Conservation (phyloP, 2,113 vertebrate species). For the Trogon melanurus region DNA sequence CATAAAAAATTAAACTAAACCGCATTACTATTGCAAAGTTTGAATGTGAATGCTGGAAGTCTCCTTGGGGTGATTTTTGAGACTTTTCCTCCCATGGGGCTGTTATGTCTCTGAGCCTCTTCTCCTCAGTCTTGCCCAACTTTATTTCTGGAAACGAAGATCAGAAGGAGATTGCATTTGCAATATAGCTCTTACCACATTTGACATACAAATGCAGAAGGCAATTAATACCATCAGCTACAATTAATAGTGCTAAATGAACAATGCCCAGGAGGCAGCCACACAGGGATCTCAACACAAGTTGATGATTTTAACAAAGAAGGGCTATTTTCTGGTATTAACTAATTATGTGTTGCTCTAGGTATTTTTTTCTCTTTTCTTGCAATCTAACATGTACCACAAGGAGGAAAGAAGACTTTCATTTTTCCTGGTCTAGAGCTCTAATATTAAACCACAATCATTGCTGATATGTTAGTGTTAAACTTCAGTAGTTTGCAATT, state of each 20-base stretch:
- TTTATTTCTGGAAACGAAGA: not conserved
- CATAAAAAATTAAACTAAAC: not conserved
- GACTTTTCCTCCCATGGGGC: not conserved
- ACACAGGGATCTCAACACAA: not conserved
- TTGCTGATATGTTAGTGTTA: not conserved
- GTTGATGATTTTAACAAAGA: not conserved
- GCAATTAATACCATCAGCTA: conserved; percentile 18
- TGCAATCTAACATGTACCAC: not conserved
- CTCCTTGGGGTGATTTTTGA: not conserved
- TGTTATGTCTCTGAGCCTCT: not conserved
- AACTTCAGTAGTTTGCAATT: not conserved
- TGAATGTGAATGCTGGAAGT: not conserved
- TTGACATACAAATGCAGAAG: not conserved
- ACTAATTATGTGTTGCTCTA: not conserved
- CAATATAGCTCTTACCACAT: not conserved
- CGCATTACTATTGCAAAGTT: not conserved
- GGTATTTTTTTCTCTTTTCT: not conserved
- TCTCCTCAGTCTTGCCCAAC: not conserved
- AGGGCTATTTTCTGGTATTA: not conserved
- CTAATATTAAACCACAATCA: not conserved
- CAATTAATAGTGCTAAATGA: conserved; percentile 9
- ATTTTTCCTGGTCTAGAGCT: not conserved
- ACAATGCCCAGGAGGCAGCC: not conserved
- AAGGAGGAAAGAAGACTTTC: not conserved
- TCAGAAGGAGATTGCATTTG: not conserved